Percentiles rank a stretch among this genome's conserved stretches.
Conservation (phyloP, 2,888 invertebrate species). For the Parasteatoda lunata region DNA sequence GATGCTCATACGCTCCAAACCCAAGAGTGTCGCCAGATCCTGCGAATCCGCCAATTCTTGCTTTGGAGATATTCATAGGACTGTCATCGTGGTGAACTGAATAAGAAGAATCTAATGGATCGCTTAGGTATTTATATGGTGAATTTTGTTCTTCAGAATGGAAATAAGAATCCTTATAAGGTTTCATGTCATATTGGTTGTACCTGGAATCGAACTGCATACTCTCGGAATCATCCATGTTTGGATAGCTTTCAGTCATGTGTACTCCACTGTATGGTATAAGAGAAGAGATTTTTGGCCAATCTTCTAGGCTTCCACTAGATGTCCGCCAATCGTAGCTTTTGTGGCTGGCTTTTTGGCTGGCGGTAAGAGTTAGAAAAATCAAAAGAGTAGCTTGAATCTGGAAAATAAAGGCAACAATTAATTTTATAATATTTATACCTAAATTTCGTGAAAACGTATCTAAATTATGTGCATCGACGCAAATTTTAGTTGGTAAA, state of each 20-base stretch:
- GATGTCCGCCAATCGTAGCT: constrained; percentile 42
- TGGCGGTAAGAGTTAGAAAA: background rate
- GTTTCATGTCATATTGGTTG: background rate
- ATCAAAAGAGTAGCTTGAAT: background rate
- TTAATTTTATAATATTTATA: no score
- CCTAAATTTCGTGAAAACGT: no score
- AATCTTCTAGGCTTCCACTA: constrained; percentile 1
- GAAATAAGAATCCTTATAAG: background rate
- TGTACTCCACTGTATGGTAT: constrained; percentile 1
- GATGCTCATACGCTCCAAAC: constrained; percentile 55
- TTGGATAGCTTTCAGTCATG: background rate
- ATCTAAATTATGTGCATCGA: no score
- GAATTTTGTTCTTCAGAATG: constrained; percentile 5
- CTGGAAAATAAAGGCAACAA: constrained; percentile 1
- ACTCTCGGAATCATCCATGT: no score
- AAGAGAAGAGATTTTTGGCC: constrained; percentile 27
- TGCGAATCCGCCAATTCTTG: constrained; percentile 54
- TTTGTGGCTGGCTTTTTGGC: constrained; percentile 2
- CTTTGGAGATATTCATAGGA: constrained; percentile 43
- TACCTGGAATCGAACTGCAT: background rate
- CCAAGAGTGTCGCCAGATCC: constrained; percentile 54
- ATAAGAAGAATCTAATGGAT: background rate
- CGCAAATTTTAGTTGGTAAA: no score
- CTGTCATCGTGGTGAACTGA: background rate
- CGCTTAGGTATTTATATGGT: background rate